These are phyloP conservation scores for Danio albolineatus DNA, from an alignment of 2,797 vertebrate genomes.

Conservation along the genomic window DNA sequence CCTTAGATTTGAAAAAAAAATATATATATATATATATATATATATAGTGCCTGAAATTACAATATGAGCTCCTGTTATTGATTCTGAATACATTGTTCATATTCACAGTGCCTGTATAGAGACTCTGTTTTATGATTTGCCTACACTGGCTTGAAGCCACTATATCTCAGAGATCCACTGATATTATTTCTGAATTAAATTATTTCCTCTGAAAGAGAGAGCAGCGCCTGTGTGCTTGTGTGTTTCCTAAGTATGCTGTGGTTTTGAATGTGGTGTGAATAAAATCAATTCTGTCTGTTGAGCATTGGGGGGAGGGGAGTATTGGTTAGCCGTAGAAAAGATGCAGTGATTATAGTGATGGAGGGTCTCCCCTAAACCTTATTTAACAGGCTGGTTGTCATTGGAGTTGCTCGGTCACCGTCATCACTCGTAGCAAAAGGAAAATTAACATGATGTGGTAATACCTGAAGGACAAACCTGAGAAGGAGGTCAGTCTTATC, in stretches of 20 bases:
- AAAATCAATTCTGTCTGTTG: constrained; percentile 39
- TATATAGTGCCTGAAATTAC: neutral
- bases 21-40: too few species aligned
- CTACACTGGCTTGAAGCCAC: neutral
- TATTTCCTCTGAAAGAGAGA: neutral
- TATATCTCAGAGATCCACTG: constrained; percentile 1
- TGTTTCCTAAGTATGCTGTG: constrained; percentile 36
- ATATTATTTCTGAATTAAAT: constrained; percentile 17
- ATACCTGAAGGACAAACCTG: constrained; percentile 74
- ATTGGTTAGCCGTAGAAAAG: constrained; percentile 21
- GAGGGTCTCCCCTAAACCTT: constrained; percentile 68
- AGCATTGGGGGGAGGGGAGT: constrained; percentile 51
- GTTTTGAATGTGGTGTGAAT: constrained; percentile 32
- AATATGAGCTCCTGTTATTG: neutral
- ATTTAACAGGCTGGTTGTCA: constrained; percentile 71
- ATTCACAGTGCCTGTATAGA: neutral
- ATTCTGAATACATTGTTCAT: neutral
- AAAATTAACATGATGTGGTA: constrained; percentile 75
- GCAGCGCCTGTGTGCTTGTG: constrained; percentile 11
- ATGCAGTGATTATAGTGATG: constrained; percentile 62
- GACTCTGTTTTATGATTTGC: neutral
- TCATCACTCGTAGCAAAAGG: constrained; percentile 68
- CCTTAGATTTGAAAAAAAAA: neutral
- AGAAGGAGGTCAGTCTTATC: constrained; percentile 75
- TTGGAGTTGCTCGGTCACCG: constrained; percentile 58